Conservation (phyloP, 2,797 vertebrate genomes). For the Hirundo rustica region DNA sequence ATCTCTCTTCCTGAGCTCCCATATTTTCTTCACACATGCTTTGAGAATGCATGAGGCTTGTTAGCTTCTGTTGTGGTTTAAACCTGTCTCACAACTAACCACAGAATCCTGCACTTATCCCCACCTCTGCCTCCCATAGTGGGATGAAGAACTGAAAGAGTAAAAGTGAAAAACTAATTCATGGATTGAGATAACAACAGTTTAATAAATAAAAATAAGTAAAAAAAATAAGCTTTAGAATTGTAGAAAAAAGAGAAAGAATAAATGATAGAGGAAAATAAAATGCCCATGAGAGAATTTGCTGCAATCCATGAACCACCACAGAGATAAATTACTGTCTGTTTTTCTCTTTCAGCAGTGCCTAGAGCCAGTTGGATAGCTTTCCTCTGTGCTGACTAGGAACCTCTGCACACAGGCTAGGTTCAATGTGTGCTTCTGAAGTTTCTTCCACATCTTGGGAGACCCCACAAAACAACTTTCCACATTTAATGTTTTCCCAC, state of each 20-base stretch:
- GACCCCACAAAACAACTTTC: neutral
- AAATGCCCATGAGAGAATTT: neutral
- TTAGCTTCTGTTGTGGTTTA: neutral
- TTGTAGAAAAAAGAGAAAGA: neutral
- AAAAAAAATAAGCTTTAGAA: neutral
- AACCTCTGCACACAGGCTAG: neutral
- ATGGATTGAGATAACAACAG: neutral
- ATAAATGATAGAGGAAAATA: neutral
- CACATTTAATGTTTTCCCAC: neutral
- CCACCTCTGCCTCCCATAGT: neutral
- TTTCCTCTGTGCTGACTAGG: neutral
- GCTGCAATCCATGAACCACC: neutral
- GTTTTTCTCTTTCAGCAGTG: neutral
- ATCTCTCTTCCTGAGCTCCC: neutral
- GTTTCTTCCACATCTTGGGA: neutral
- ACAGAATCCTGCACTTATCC: rapidly evolving
- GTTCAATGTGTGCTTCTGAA: neutral
- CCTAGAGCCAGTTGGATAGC: neutral
- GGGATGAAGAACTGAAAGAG: neutral
- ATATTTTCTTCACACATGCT: neutral
- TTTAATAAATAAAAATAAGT: neutral
- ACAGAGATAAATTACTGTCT: neutral
- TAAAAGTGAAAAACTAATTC: rapidly evolving
- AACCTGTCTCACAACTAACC: neutral
- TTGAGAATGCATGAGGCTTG: neutral